Evolutionary conservation across 2,888 invertebrate genomes (phyloP).

Genomic region (Criorhina ranunculi): DNA sequence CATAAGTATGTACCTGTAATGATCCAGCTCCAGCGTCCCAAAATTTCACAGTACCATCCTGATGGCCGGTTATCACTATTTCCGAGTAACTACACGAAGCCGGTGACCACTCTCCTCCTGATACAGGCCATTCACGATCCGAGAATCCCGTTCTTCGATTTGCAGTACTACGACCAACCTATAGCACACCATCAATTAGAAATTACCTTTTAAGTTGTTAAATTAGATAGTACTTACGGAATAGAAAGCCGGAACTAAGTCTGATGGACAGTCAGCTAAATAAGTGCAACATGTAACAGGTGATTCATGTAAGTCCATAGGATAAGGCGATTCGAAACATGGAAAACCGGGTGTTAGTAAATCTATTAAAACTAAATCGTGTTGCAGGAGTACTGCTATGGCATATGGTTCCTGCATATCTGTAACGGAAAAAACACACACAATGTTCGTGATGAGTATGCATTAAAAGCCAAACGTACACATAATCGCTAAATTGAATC

Average conservation of each 20-base stretch:
- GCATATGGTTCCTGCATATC: conserved; percentile 99
- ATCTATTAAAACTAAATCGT: conserved; percentile 99
- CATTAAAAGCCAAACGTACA: too few relatives aligned
- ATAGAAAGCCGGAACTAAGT: conserved; percentile 98
- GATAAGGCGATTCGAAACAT: conserved; percentile 99
- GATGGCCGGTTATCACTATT: conserved; percentile 99
- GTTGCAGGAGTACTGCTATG: conserved; percentile 98
- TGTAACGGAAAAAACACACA: conserved; percentile 84
- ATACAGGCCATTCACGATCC: conserved; percentile 97
- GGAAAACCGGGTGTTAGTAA: conserved; percentile 97
- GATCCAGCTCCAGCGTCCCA: conserved; percentile 99
- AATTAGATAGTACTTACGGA: conserved; percentile 86
- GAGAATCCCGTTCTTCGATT: conserved; percentile 94
- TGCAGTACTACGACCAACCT: conserved; percentile 89
- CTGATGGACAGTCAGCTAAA: conserved; percentile 98
- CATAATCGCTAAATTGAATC: neutral
- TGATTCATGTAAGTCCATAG: conserved; percentile 99
- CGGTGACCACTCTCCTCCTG: conserved; percentile 98
- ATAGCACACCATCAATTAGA: neutral
- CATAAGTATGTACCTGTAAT: conserved; percentile 92
- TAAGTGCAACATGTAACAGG: conserved; percentile 98
- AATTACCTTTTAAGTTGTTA: conserved; percentile 1
- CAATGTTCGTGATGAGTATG: conserved; percentile 32
- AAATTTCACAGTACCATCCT: conserved; percentile 99
- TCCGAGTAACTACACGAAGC: conserved; percentile 98